A percentile compares a stretch with the other conserved stretches of the same genome.
Evolutionary conservation across 2,888 invertebrate genomes (phyloP).

Genomic region (Nomada ferruginata): DNA sequence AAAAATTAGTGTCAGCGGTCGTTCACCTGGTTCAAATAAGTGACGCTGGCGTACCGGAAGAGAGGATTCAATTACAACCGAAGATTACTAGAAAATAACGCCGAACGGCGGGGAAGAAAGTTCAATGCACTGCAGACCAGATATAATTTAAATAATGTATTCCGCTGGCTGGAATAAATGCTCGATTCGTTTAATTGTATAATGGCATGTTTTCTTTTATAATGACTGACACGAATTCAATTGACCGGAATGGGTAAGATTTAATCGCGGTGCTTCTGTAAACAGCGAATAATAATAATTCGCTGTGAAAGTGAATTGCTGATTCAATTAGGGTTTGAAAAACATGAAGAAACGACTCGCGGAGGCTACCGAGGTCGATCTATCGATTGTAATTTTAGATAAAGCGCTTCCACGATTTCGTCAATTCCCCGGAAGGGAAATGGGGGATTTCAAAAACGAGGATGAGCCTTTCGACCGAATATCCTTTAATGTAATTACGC

Average conservation of each 20-base stretch:
- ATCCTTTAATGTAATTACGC: conserved; percentile 29
- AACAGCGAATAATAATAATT: conserved; percentile 2
- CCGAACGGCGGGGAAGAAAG: background rate
- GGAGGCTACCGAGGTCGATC: background rate
- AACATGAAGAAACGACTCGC: background rate
- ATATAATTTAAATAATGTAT: conserved; percentile 9
- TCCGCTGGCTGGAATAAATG: background rate
- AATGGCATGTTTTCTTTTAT: conserved; percentile 5
- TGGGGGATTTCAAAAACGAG: conserved; percentile 26
- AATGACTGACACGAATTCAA: conserved; percentile 14
- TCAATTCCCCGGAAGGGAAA: background rate
- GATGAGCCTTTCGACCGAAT: conserved; percentile 39
- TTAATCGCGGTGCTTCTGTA: background rate
- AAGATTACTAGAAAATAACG: background rate
- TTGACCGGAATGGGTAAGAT: background rate
- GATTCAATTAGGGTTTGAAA: background rate
- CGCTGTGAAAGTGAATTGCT: background rate
- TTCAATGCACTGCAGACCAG: background rate
- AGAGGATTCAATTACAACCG: conserved; percentile 21
- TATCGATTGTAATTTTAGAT: background rate
- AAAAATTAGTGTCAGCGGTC: conserved; percentile 50
- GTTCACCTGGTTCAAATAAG: conserved; percentile 36
- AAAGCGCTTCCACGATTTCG: background rate
- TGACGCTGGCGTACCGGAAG: conserved; percentile 19
- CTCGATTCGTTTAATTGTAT: conserved; percentile 4